A percentile compares a stretch with the other conserved stretches of the same genome.
Conservation (phyloP, 2,797 vertebrate genomes). For the Rhodeus uyekii region DNA sequence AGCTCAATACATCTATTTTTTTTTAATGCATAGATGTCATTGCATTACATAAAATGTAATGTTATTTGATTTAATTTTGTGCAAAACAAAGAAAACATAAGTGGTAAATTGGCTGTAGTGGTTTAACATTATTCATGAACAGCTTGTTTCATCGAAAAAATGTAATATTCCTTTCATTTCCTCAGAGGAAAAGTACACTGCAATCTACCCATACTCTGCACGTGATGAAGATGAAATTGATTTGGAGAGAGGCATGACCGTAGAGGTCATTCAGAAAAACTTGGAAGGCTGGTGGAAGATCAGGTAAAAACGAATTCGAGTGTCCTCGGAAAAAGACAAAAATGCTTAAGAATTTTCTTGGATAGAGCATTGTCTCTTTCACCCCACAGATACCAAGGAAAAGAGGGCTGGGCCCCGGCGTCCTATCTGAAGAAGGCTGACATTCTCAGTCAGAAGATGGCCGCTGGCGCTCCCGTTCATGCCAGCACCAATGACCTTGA, state of each 20-base stretch:
- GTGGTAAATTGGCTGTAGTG: slow-evolving; percentile 16
- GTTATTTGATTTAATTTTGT: neutral
- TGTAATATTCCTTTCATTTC: slow-evolving; percentile 33
- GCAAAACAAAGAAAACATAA: neutral
- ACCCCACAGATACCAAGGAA: slow-evolving; percentile 85
- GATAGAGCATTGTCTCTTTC: neutral
- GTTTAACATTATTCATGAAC: neutral
- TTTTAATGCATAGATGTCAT: too few species aligned
- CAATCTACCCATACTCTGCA: slow-evolving; percentile 91
- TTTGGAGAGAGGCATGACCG: slow-evolving; percentile 89
- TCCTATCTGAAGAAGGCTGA: slow-evolving; percentile 95
- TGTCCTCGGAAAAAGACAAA: neutral
- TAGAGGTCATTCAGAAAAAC: slow-evolving; percentile 97
- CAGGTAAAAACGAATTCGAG: slow-evolving; percentile 76
- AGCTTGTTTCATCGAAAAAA: neutral
- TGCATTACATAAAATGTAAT: neutral
- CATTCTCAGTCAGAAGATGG: slow-evolving; percentile 80
- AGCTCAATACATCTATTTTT: neutral
- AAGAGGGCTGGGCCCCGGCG: slow-evolving; percentile 97
- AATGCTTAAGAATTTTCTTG: neutral
- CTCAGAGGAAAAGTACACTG: slow-evolving; percentile 93
- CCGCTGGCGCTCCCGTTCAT: slow-evolving; percentile 77
- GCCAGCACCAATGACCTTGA: slow-evolving; percentile 87
- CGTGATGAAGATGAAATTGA: slow-evolving; percentile 95
- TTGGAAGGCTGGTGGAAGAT: slow-evolving; percentile 99